Conservation (phyloP, 2,797 vertebrate species). For the Pipistrellus pipistrellus region DNA sequence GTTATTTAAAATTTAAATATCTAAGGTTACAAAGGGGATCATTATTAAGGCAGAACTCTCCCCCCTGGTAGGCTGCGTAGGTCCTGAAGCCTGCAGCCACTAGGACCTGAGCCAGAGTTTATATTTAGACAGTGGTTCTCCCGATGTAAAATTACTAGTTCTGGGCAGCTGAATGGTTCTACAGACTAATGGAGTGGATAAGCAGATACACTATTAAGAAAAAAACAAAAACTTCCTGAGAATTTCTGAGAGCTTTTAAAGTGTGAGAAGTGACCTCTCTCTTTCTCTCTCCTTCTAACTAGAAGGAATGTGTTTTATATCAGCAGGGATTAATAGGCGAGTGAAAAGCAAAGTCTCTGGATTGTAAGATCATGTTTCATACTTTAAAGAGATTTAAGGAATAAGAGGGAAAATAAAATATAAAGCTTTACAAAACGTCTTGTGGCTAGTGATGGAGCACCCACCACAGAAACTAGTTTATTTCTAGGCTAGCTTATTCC, state of each 20-base stretch:
- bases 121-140: not conserved
- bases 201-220: not conserved
- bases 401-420: constrained; percentile 34
- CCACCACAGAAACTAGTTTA: not conserved
- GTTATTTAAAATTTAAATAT: constrained; percentile 19
- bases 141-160: not conserved
- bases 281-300: not conserved
- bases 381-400: not conserved
- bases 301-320: not conserved
- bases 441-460: not conserved
- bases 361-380: not conserved
- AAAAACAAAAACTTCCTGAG: not conserved
- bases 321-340: not conserved
- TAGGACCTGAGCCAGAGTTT: not conserved
- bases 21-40: not conserved
- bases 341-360: constrained; percentile 8
- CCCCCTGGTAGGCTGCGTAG: not conserved
- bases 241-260: not conserved
- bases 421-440: constrained; percentile 11
- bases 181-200: not conserved
- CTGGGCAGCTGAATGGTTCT: not conserved
- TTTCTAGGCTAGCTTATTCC: not conserved
- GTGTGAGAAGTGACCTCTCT: not conserved
- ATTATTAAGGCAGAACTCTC: not conserved
- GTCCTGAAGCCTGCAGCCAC: not conserved